Evolutionary conservation across 2,797 vertebrate genomes (phyloP), one percentile per base, ranked within the genome.

Genomic region (Molossus alvarezi): DNA sequence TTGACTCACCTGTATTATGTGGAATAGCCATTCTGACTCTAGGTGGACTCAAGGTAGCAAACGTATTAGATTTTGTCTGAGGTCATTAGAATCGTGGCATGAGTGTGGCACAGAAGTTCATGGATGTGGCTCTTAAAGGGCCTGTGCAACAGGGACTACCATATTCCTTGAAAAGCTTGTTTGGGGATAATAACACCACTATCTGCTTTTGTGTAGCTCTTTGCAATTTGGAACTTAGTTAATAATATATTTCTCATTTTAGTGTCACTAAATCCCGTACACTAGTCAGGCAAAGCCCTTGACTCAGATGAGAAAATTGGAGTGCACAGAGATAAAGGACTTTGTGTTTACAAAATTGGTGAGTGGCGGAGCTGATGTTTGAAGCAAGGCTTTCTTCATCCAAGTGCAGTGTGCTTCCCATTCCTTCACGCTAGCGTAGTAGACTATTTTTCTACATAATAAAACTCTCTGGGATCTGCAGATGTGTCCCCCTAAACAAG

Each of bases 241-340:
- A 95, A 94, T 96, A 91, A 86, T 79, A 81, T 27, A 79, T 79
- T 93, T 25, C 91, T 97, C 60, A 82, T 73, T 97, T 92, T 93
- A 96, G 81, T 96, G 90, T 88, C 91, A 37, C 84, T 65, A 53
- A 88, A 77, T 6, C 51, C 75, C 77, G 83, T 33, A 33, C 57
- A 81, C 57, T 69, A 23, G 71, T 93, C 64, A 93, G 57, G 76
- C 25, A 90, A 96, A 96, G 81, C 77, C 58, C n/a, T 79, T 81
- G 90, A 77, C 75, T 88, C 37, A 57, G 67, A 58, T 15, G 58
- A 93, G 83, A 91, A 96, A 95, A 94, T 18, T 92, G 72, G 88
- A 85, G 69, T 55, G 41, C 58, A 45, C 79, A 62, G 79, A 91
- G 85, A 60, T 92, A 91, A 73, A 90, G 79, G 33, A 33, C 60